Conservation (phyloP, 1,140 invertebrate species). For the Drosophila sulfurigaster region DNA sequence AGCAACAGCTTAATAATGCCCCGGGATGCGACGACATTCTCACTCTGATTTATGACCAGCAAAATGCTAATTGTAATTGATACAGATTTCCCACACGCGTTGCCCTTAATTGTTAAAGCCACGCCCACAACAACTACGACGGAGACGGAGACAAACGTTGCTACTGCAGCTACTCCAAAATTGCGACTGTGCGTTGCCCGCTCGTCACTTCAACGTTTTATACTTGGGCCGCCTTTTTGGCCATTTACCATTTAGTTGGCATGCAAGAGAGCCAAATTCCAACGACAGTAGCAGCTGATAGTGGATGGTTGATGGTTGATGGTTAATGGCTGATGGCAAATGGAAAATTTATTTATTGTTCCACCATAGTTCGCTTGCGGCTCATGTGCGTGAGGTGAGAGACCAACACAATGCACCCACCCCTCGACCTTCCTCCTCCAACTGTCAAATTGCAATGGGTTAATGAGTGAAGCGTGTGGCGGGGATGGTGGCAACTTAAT, state of each 20-base stretch:
- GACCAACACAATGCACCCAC: background rate
- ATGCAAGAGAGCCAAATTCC: constrained; percentile 20
- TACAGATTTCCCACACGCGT: constrained; percentile 22
- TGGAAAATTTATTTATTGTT: constrained; percentile 46
- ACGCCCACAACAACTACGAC: background rate
- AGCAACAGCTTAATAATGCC: constrained; percentile 1
- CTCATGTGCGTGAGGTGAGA: constrained; percentile 22
- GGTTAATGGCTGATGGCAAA: constrained; percentile 26
- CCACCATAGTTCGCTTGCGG: background rate
- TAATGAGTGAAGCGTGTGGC: no score
- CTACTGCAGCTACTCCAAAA: constrained; percentile 29
- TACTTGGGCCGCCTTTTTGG: constrained; percentile 29
- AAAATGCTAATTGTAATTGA: constrained; percentile 47
- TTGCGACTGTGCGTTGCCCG: constrained; percentile 46
- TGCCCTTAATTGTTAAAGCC: constrained; percentile 31
- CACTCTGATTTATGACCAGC: constrained; percentile 13
- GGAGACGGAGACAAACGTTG: constrained; percentile 6
- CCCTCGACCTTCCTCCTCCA: background rate
- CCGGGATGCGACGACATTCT: constrained; percentile 9
- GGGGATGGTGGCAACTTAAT: no score
- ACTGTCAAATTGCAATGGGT: background rate
- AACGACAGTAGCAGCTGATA: background rate
- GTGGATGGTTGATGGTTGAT: constrained; percentile 21
- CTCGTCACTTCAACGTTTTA: constrained; percentile 37
- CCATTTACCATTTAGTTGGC: constrained; percentile 27